Evolutionary conservation across 2,113 vertebrate species (phyloP), one percentile per base, ranked within the genome.

Genomic region (Pionites leucogaster): DNA sequence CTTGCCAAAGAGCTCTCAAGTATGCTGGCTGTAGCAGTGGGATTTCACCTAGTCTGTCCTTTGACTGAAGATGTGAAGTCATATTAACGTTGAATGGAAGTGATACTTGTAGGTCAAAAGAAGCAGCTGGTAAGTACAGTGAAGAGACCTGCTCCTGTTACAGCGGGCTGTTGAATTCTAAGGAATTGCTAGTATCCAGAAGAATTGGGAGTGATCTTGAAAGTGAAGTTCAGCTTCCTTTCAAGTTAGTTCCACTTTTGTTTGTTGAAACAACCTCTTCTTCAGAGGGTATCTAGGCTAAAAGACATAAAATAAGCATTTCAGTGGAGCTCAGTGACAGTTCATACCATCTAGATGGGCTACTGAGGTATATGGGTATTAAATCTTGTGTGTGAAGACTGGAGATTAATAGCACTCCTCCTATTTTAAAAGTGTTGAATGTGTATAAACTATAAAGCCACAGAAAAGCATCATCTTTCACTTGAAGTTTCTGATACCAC

Each of bases 61-160:
- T 55, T 29, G 65, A 3, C 12, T 84, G 59, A 44, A 65, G 37
- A 65, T 44, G 41, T 74, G 71, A 44, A 88, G 59, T 75, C 33
- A 29, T 75, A 2, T 44, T 86, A 37, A 10, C 44, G 4, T 1
- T 0, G 0, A 20, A 37, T 78, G 46, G 18, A 13, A 25, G 42
- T 16, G 37, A 28, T 75, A 9, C 10, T 67, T 50, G 44, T n/a
- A 69, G 64, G 16, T 47, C 19, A 46, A 2, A 44, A 71, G 35
- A 57, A 70, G 46, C 25, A 10, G 47, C 50, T 62, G 69, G 81
- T 89, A 13, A 68, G 55, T 42, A 37, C 18, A n/a, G 25, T 14
- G 29, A 71, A 42, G 60, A 37, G 62, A 70, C 15, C 6, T 50
- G 15, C 4, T 16, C 4, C 5, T 71, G 6, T 64, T 89, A 3